Base-by-base conservation (phyloP, 2,888 invertebrate species). In the Cancer borealis region DNA sequence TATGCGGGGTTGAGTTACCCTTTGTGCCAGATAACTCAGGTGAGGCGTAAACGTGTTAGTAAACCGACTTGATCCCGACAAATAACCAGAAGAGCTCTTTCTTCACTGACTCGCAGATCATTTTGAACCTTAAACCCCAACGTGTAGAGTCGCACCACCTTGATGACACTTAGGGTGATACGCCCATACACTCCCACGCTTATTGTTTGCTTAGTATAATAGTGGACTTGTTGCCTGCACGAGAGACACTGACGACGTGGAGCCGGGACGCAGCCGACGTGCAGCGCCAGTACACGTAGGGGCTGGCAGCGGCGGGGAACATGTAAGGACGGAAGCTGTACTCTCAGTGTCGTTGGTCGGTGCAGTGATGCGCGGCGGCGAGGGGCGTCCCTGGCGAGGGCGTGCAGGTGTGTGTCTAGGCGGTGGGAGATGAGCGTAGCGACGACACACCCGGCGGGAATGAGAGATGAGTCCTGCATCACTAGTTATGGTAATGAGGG, bases 31-130 rank as follows among this genome's bases (percentile, higher is more conserved):
- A 93, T 92, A 93, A 92, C 93, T 92, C 93, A 93, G 92, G 92
- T 92, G 79, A 93, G 93, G 93, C 93, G 93, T 91, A 93, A 93
- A 93, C 93, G 91, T 93, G 93, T 93, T 93, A 92, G 93, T 91
- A 93, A 92, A 93, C 92, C 88, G 91, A 93, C 92, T 93, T 88
- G 93, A 92, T 93, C 93, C 91, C 30, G 93, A 93, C 91, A 92
- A 93, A 73, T 92, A 87, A 73, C 46, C 84, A 92, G 66, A 92
- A 73, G 93, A 73, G 88, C 93, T 92, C 66, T 47, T 54, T 54
- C 88, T 47, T 45, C 87, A 45, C 39, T 30, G n/a, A 54, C 49
- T 46, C 46, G 45, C 73, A 54, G 87, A 30, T n/a, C 91, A 60
- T 91, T 91, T 93, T 60, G 66, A 87, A 39, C 91, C 93, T 73